phyloP scores from a whole-genome alignment of 2,888 invertebrate genomes.

The Tanypteryx hageni region DNA sequence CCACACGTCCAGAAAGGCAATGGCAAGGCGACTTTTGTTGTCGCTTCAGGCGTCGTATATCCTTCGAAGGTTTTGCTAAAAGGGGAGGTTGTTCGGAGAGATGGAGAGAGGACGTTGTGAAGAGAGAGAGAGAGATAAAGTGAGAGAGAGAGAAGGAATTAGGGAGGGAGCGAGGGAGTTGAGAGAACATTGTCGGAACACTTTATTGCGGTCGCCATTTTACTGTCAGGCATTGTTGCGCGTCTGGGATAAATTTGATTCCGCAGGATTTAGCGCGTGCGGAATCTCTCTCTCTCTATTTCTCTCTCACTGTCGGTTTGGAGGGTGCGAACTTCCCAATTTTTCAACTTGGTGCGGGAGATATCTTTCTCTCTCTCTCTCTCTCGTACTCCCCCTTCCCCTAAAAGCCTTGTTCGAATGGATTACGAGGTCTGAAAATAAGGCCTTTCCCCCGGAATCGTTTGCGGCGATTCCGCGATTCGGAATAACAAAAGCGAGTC shows the following conservation, averaged over 20 bases:
- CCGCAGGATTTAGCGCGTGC: background rate
- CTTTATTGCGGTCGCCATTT: conserved; percentile 1
- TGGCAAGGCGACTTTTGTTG: conserved; percentile 7
- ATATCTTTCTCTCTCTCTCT: too few relatives aligned
- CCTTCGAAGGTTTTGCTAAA: background rate
- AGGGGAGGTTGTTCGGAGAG: too few relatives aligned
- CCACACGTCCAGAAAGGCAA: background rate
- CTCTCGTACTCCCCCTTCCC: too few relatives aligned
- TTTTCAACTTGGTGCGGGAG: background rate
- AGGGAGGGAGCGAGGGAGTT: background rate
- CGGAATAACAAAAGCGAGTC: too few relatives aligned
- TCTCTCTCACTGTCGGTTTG: background rate
- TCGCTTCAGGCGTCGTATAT: background rate
- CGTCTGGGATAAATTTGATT: background rate
- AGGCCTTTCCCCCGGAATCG: too few relatives aligned
- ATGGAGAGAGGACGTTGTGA: too few relatives aligned
- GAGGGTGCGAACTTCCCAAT: background rate
- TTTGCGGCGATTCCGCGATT: too few relatives aligned
- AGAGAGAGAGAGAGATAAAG: too few relatives aligned
- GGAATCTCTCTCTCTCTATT: background rate
- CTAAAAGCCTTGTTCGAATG: too few relatives aligned
- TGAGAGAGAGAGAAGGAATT: too few relatives aligned
- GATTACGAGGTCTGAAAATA: too few relatives aligned
- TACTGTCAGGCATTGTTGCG: background rate
- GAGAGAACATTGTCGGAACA: background rate